phyloP scores from a whole-genome alignment of 2,888 invertebrate species.

The Thymelicus acteon region DNA sequence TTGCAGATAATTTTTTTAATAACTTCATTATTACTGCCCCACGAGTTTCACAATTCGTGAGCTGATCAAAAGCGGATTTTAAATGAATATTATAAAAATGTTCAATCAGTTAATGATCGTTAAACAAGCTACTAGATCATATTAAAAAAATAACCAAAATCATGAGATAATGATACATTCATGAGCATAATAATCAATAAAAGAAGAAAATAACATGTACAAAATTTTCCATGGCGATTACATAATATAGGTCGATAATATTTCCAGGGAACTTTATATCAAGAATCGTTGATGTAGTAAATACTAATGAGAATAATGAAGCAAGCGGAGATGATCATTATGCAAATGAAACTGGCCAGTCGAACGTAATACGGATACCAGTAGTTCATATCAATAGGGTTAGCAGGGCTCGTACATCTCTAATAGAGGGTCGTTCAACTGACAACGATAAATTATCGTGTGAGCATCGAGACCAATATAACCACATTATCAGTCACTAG shows the following conservation, averaged over 20 bases:
- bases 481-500: background rate
- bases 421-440: slow-evolving; percentile 73
- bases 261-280: slow-evolving; percentile 38
- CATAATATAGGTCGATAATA: slow-evolving; percentile 24
- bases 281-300: slow-evolving; percentile 49
- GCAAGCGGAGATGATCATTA: slow-evolving; percentile 62
- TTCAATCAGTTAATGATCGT: too few species aligned
- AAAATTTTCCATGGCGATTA: too few species aligned
- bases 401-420: slow-evolving; percentile 57
- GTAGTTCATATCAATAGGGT: slow-evolving; percentile 70
- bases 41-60: too few species aligned
- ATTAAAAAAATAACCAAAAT: too few species aligned
- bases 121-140: too few species aligned
- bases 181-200: too few species aligned
- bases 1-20: too few species aligned
- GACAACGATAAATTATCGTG: slow-evolving; percentile 57
- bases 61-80: too few species aligned
- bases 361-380: slow-evolving; percentile 51
- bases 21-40: too few species aligned
- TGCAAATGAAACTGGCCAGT: slow-evolving; percentile 65
- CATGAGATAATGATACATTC: too few species aligned
- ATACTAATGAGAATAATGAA: slow-evolving; percentile 66
- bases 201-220: too few species aligned
- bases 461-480: slow-evolving; percentile 8
- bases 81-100: too few species aligned